Conservation (phyloP, 2,888 invertebrate genomes). For the Nephrotoma flavescens region DNA sequence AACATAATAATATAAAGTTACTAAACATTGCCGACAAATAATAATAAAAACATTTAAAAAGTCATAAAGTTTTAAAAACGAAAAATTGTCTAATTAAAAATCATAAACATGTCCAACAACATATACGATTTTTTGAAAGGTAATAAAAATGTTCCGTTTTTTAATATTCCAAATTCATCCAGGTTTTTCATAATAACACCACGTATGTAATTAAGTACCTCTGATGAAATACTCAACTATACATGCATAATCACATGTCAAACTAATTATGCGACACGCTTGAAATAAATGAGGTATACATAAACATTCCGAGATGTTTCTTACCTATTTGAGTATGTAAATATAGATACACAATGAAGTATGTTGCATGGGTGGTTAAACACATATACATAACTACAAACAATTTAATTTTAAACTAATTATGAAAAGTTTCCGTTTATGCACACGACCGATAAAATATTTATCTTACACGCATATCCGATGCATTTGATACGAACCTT, state of each 20-base stretch:
- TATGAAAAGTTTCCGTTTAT: neutral
- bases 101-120: neutral
- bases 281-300: neutral
- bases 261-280: neutral
- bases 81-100: neutral
- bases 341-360: neutral
- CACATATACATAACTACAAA: neutral
- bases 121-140: neutral
- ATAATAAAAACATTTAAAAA: neutral
- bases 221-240: neutral
- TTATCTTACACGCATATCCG: neutral
- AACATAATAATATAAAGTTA: neutral
- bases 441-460: neutral
- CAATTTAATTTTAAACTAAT: neutral
- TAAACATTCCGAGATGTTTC: too few species aligned
- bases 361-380: neutral
- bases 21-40: neutral
- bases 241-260: neutral
- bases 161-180: neutral
- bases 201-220: neutral
- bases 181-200: neutral
- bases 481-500: neutral
- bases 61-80: neutral
- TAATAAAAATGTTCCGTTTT: neutral
- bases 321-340: too few species aligned